phyloP scores from a whole-genome alignment of 2,797 vertebrate species.

The Apogon talboti region DNA sequence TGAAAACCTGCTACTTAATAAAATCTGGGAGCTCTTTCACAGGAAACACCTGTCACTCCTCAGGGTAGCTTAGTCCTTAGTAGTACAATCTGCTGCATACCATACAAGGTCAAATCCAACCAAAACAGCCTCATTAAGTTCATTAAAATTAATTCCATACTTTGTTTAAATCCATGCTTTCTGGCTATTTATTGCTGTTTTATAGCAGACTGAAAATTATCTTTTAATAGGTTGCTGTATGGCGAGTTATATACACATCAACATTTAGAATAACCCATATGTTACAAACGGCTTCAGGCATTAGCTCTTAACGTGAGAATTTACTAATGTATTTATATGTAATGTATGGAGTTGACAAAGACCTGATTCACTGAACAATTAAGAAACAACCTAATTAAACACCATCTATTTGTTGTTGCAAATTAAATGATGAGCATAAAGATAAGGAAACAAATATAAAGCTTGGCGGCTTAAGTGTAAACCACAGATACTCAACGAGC shows the following conservation, averaged over 20 bases:
- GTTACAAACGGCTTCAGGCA: not conserved
- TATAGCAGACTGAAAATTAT: constrained; percentile 36
- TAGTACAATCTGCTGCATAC: constrained; percentile 24
- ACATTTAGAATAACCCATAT: constrained; percentile 42
- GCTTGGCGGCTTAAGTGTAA: too few relatives aligned
- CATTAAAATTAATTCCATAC: constrained; percentile 4
- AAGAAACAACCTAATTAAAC: constrained; percentile 5
- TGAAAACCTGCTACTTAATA: constrained; percentile 38
- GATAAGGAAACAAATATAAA: constrained; percentile 14
- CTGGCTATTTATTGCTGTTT: constrained; percentile 24
- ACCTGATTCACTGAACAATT: not conserved
- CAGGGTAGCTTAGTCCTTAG: not conserved
- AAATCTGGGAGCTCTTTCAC: constrained; percentile 6
- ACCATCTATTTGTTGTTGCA: not conserved
- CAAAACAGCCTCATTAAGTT: constrained; percentile 24
- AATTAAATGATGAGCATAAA: constrained; percentile 15
- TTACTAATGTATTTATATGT: not conserved
- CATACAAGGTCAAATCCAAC: constrained; percentile 22
- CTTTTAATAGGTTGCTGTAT: constrained; percentile 3
- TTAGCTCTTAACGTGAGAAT: not conserved
- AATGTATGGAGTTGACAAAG: not conserved
- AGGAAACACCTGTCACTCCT: constrained; percentile 36
- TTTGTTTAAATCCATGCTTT: constrained; percentile 2
- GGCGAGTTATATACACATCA: constrained; percentile 33
- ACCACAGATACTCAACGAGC: too few relatives aligned